These are phyloP conservation scores for Perognathus longimembris DNA, from an alignment of 2,113 vertebrate species.

Conservation along the genomic window DNA sequence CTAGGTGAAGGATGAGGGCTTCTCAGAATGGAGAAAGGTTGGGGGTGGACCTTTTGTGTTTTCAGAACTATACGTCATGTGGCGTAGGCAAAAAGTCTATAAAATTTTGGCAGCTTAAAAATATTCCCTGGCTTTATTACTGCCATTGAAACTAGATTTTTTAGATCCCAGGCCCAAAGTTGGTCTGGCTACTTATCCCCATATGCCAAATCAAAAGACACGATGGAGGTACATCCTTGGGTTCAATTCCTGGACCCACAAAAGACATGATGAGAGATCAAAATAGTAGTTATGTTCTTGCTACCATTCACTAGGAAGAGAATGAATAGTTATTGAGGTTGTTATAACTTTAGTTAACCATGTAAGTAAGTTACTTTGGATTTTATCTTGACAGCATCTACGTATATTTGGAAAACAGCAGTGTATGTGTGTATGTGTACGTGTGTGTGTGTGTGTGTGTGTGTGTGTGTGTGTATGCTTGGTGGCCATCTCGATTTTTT, in stretches of 20 bases:
- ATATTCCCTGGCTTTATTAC: no score
- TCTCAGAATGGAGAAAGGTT: not conserved
- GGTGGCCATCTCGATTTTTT: not conserved
- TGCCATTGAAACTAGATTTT: no score
- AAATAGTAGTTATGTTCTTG: slow-evolving; percentile 29
- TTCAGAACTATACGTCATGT: not conserved
- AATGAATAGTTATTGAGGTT: not conserved
- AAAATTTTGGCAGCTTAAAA: not conserved
- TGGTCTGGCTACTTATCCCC: no score
- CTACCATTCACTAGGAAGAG: not conserved
- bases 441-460: no score
- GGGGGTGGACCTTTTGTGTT: no score
- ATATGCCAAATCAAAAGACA: no score
- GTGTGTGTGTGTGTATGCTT: not conserved
- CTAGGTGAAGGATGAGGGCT: not conserved
- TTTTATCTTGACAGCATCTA: not conserved
- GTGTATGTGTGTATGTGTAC: no score
- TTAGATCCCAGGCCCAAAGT: no score
- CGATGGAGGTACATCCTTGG: no score
- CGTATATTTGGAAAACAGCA: not conserved
- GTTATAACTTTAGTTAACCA: slow-evolving; percentile 10
- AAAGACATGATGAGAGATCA: not conserved
- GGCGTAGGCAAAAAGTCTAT: not conserved
- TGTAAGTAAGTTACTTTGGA: not conserved
- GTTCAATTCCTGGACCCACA: not conserved